These are phyloP conservation scores for Cladopsammia gracilis DNA, from an alignment of 64 coral and sea anemone species.

Conservation along the genomic window DNA sequence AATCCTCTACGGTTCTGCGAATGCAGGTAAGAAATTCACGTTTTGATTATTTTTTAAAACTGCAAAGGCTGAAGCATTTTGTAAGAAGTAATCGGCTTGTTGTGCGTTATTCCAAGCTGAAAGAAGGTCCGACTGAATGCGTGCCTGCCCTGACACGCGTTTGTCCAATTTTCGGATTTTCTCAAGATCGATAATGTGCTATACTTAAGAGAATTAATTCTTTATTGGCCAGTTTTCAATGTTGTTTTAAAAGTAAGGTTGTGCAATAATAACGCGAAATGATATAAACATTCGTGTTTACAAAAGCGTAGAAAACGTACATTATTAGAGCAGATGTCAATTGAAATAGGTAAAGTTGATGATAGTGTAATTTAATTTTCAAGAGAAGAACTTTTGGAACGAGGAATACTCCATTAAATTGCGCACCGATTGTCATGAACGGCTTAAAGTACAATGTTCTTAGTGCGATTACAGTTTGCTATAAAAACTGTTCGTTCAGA, in stretches of 20 bases:
- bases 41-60: background rate
- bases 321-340: no score
- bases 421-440: background rate
- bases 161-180: background rate
- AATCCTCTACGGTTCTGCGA: constrained; percentile 16
- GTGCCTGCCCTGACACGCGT: background rate
- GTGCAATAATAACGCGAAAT: background rate
- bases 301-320: no score
- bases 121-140: background rate
- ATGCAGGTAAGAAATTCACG: background rate
- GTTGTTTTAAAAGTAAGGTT: background rate
- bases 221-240: constrained; percentile 15
- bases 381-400: background rate
- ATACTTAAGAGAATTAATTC: background rate
- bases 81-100: background rate
- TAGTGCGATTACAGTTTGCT: background rate
- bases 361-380: no score
- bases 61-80: background rate
- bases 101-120: background rate
- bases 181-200: background rate
- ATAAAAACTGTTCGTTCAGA: constrained; percentile 3
- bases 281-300: no score
- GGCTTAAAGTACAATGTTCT: background rate
- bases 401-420: background rate
- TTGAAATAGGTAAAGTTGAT: no score